Evolutionary conservation across 2,113 vertebrate genomes (phyloP).

Genomic region (Rhegmatorhina hoffmannsi): DNA sequence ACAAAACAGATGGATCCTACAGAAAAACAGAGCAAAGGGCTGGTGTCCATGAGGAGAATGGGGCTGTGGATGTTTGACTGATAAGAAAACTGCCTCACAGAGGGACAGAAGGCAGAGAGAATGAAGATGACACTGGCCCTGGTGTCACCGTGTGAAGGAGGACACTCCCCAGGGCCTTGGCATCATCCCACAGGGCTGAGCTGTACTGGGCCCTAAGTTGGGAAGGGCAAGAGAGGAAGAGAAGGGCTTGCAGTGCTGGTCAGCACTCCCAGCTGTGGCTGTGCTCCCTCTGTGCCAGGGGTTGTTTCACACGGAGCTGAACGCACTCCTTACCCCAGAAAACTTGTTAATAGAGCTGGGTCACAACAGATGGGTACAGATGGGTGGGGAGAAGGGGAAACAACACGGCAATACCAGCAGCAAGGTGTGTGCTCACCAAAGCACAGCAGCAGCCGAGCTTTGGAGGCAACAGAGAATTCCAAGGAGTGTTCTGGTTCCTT

Average conservation of each 20-base stretch:
- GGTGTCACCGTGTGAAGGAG: not conserved
- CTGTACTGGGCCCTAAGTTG: not conserved
- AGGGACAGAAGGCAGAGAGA: not conserved
- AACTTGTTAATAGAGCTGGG: not conserved
- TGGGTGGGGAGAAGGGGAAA: conserved; percentile 32
- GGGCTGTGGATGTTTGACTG: not conserved
- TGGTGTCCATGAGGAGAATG: not conserved
- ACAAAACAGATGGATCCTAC: not conserved
- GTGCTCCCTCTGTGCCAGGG: not conserved
- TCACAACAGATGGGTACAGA: conserved; percentile 19
- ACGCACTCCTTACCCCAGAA: not conserved
- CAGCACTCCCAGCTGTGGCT: rapidly evolving
- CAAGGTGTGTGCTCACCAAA: not conserved
- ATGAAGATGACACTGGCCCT: not conserved
- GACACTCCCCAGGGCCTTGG: not conserved
- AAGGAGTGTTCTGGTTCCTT: not conserved
- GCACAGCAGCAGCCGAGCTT: conserved; percentile 31
- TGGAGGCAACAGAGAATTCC: not conserved
- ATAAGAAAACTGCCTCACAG: not conserved
- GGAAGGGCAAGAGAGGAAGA: not conserved
- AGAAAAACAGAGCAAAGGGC: not conserved
- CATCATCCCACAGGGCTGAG: not conserved
- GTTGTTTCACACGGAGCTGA: not conserved
- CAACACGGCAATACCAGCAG: not conserved
- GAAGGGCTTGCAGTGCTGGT: not conserved